Evolutionary conservation across 2,888 invertebrate species (phyloP).

Genomic region (Lasius platythorax): DNA sequence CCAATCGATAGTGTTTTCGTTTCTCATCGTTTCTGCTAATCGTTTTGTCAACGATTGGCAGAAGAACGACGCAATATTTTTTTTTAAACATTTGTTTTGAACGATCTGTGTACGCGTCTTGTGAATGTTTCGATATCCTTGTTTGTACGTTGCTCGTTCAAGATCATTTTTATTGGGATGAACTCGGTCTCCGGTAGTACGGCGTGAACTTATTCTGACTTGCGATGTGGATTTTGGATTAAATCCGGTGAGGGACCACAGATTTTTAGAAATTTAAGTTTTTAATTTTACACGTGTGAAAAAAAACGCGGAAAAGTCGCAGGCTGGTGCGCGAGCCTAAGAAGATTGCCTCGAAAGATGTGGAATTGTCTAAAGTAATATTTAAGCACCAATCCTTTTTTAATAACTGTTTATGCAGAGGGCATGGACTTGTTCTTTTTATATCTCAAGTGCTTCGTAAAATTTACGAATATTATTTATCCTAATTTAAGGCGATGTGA

Average conservation of each 20-base stretch:
- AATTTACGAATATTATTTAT: constrained; percentile 73
- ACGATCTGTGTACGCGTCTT: constrained; percentile 60
- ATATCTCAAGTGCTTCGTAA: constrained; percentile 34
- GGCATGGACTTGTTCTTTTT: constrained; percentile 53
- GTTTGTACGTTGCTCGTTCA: constrained; percentile 37
- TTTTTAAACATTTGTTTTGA: constrained; percentile 42
- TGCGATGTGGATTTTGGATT: constrained; percentile 55
- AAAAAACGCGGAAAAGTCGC: neutral
- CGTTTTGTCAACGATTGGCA: neutral
- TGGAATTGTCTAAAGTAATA: constrained; percentile 64
- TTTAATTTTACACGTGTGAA: constrained; percentile 3
- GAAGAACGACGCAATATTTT: constrained; percentile 33
- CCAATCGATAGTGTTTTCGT: constrained; percentile 56
- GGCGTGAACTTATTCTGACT: constrained; percentile 59
- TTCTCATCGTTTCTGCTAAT: constrained; percentile 54
- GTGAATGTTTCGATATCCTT: constrained; percentile 45
- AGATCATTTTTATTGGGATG: constrained; percentile 63
- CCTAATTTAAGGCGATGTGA: constrained; percentile 74
- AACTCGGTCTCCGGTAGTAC: constrained; percentile 58
- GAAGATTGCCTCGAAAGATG: constrained; percentile 17
- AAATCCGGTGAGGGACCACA: constrained; percentile 76
- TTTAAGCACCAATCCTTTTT: constrained; percentile 54
- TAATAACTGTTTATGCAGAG: constrained; percentile 59
- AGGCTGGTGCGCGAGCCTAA: constrained; percentile 1
- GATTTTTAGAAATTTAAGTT: constrained; percentile 71